Conservation (phyloP, 92 coral and sea anemone genomes). For the Muricea muricata region DNA sequence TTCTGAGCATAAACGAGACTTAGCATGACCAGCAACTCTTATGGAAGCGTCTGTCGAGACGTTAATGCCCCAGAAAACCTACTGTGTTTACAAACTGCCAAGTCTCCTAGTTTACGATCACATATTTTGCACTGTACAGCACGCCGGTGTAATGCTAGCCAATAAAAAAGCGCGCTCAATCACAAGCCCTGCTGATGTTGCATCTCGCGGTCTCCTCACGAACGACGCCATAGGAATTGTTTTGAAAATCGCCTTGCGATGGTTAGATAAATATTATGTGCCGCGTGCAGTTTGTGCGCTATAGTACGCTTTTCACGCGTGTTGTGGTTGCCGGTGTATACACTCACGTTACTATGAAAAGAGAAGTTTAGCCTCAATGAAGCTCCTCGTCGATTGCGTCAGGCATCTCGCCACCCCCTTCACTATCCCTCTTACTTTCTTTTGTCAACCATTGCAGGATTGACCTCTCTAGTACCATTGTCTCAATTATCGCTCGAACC, state of each 20-base stretch:
- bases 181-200: background rate
- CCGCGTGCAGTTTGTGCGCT: background rate
- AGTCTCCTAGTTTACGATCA: background rate
- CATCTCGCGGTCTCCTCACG: background rate
- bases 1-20: too few relatives aligned
- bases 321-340: too few relatives aligned
- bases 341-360: background rate
- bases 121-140: background rate
- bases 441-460: too few relatives aligned
- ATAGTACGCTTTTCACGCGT: background rate
- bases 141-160: too few relatives aligned
- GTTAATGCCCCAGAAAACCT: background rate
- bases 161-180: too few relatives aligned
- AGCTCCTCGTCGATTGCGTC: too few relatives aligned
- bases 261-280: slow-evolving; percentile 6
- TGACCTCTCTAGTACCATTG: too few relatives aligned
- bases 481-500: too few relatives aligned
- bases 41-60: too few relatives aligned
- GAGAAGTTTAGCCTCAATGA: background rate
- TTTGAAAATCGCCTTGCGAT: background rate
- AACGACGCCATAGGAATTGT: background rate
- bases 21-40: too few relatives aligned
- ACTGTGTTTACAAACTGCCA: background rate
- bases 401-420: too few relatives aligned
- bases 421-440: too few relatives aligned